Conservation (phyloP, 2,113 vertebrate genomes). For the Poeciliopsis occidentalis region DNA sequence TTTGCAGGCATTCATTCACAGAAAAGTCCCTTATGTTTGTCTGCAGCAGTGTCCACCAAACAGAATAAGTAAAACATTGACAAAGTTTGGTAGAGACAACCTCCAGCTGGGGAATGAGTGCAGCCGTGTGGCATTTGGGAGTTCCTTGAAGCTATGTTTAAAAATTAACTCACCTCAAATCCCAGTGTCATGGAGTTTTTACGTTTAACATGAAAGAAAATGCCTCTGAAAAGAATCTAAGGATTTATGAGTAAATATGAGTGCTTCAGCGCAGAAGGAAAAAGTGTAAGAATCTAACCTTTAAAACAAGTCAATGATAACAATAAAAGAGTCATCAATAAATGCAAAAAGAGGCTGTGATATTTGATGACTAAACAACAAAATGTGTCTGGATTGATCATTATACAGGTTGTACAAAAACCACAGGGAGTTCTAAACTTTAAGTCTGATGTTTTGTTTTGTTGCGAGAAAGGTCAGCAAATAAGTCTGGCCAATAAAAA, state of each 20-base stretch:
- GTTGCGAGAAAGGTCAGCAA: constrained; percentile 8
- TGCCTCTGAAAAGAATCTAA: constrained; percentile 4
- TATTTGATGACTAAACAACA: background rate
- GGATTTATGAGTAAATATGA: constrained; percentile 21
- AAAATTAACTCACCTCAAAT: constrained; percentile 19
- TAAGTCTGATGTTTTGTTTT: background rate
- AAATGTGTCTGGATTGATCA: background rate
- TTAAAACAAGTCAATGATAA: background rate
- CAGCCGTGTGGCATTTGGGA: background rate
- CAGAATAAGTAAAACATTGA: background rate
- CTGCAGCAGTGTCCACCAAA: background rate
- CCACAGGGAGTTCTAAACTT: background rate
- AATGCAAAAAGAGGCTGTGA: background rate
- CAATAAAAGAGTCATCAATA: background rate
- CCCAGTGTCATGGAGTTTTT: constrained; percentile 18
- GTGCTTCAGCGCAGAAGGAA: background rate
- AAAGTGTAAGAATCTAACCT: background rate
- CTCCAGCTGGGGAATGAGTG: constrained; percentile 2
- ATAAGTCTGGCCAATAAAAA: constrained; percentile 14
- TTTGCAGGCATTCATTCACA: background rate
- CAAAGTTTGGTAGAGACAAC: background rate
- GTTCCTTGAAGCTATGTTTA: constrained; percentile 31
- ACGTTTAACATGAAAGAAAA: constrained; percentile 1
- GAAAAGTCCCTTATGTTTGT: background rate
- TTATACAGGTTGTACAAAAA: background rate